These are phyloP conservation scores for Orussus abietinus DNA, from an alignment of 1,140 invertebrate genomes.

Conservation along the genomic window DNA sequence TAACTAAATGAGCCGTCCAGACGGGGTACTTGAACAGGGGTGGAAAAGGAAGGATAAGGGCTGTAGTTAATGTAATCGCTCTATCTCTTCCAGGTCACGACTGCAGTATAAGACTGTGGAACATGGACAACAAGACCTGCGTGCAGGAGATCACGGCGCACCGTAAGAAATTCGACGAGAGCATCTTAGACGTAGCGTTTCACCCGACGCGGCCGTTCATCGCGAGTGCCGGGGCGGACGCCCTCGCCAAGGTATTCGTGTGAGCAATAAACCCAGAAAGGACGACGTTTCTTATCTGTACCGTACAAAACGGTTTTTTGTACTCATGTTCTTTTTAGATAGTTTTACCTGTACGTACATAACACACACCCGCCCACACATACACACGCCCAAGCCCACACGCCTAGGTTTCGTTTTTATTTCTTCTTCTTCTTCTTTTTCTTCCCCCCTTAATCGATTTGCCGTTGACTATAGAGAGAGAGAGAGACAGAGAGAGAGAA, in stretches of 20 bases:
- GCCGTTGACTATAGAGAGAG: conserved; percentile 8
- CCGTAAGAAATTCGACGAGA: conserved; percentile 99
- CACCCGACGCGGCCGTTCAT: conserved; percentile 98
- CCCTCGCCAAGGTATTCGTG: conserved; percentile 95
- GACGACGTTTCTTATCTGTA: conserved; percentile 24
- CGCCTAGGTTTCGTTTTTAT: too few relatives aligned
- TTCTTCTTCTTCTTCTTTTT: conserved; percentile 12
- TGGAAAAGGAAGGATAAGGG: too few relatives aligned
- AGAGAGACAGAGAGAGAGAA: conserved; percentile 12
- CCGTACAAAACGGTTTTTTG: conserved; percentile 43
- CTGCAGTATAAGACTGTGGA: conserved; percentile 98
- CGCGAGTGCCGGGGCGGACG: conserved; percentile 97
- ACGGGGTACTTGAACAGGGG: too few relatives aligned
- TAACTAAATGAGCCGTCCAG: too few relatives aligned
- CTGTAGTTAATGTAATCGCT: not conserved
- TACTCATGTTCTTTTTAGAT: conserved; percentile 47
- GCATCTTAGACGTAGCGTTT: conserved; percentile 98
- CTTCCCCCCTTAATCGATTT: conserved; percentile 15
- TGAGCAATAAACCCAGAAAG: conserved; percentile 48
- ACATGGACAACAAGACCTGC: conserved; percentile 97
- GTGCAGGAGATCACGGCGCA: conserved; percentile 99
- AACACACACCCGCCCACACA: conserved; percentile 34
- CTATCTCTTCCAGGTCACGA: conserved; percentile 74
- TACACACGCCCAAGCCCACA: conserved; percentile 34
- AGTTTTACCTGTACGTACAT: conserved; percentile 42